Evolutionary conservation across 2,888 invertebrate genomes (phyloP).

Genomic region (Tachina grossa): DNA sequence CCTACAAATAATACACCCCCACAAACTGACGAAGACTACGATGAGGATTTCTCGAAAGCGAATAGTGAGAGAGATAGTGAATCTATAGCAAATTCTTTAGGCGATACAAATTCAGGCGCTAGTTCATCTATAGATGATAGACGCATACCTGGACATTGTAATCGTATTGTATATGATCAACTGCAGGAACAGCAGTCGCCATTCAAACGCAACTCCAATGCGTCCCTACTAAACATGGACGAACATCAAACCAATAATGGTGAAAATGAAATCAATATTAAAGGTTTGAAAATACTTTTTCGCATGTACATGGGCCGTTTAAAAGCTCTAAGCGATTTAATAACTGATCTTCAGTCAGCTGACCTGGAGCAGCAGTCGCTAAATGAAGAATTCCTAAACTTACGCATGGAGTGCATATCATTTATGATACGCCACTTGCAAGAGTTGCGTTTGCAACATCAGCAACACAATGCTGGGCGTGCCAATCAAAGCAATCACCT

Average conservation of each 20-base stretch:
- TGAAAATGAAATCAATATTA: conserved; percentile 78
- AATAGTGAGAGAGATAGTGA: conserved; percentile 79
- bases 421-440: conserved; percentile 77
- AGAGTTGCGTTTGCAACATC: conserved; percentile 71
- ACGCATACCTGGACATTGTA: conserved; percentile 73
- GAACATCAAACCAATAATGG: conserved; percentile 59
- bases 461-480: conserved; percentile 49
- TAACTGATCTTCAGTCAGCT: conserved; percentile 78
- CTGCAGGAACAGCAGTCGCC: conserved; percentile 76
- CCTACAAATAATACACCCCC: conserved; percentile 78
- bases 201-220: conserved; percentile 77
- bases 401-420: conserved; percentile 80
- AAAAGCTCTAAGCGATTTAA: conserved; percentile 79
- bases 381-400: conserved; percentile 77
- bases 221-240: conserved; percentile 74
- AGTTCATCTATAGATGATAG: conserved; percentile 78
- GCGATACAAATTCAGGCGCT: conserved; percentile 77
- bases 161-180: conserved; percentile 78
- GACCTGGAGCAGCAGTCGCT: conserved; percentile 77
- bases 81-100: conserved; percentile 75
- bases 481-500: conserved; percentile 19
- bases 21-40: conserved; percentile 73
- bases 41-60: conserved; percentile 75
- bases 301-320: conserved; percentile 85
- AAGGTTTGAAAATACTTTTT: conserved; percentile 85